A percentile compares a stretch with the other conserved stretches of the same genome.
phyloP scores from a whole-genome alignment of 2,888 invertebrate species.

The Chirona hameri region DNA sequence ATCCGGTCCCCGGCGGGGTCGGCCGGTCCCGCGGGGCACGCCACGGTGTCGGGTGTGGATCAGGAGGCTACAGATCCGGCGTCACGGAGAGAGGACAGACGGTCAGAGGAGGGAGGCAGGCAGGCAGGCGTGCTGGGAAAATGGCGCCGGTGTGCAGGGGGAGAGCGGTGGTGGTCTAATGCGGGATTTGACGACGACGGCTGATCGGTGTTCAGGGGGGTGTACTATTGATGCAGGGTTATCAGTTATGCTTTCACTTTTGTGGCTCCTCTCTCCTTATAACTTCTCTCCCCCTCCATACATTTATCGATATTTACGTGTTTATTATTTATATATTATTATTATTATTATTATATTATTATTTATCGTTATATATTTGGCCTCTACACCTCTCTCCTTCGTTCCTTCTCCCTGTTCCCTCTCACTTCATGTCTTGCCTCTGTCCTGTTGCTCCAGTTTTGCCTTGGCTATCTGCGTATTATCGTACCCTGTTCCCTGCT shows the following conservation, averaged over 20 bases:
- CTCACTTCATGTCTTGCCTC: background rate
- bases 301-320: too few relatives aligned
- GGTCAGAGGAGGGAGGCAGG: background rate
- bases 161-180: too few relatives aligned
- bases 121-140: background rate
- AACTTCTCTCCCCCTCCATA: too few relatives aligned
- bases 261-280: too few relatives aligned
- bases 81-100: background rate
- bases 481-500: background rate
- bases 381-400: background rate
- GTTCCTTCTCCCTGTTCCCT: background rate
- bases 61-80: background rate
- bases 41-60: background rate
- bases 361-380: background rate
- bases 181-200: too few relatives aligned
- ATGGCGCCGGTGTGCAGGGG: background rate
- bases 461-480: background rate
- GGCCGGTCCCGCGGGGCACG: background rate
- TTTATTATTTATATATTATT: too few relatives aligned
- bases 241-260: too few relatives aligned
- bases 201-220: too few relatives aligned
- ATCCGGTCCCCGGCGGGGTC: background rate
- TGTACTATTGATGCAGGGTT: too few relatives aligned
- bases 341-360: too few relatives aligned
- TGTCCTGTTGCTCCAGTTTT: background rate